Base-by-base conservation (phyloP, 2,797 vertebrate species). In the Gymnodraco acuticeps region DNA sequence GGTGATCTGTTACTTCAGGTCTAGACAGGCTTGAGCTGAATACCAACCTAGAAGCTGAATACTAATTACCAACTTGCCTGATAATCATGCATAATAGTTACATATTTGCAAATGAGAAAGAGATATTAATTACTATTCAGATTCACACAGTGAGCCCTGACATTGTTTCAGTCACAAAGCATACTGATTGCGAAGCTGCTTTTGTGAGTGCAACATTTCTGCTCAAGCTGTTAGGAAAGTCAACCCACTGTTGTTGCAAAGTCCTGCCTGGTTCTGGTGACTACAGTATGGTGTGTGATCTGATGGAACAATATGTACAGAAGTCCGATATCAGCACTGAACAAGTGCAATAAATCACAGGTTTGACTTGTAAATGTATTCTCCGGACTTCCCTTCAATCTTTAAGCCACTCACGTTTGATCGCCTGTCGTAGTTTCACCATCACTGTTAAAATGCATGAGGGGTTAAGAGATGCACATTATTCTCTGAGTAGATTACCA, bases 81-180 rank as follows among this genome's bases (percentile, higher is more conserved):
- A 52, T 70, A 59, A 67, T 67, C n/a, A 63, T 23, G 59, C 63
- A 10, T 23, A 73, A 80, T 33, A 66, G 64, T 51, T 70, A 20
- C 15, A 46, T 12, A 38, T 58, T 31, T 42, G 46, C 46, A 68
- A 73, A 65, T 55, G 51, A 41, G 72, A 70, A 45, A 31, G 64
- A 23, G 2, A 54, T 5, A 68, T 53, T 58, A 75, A 77, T 75
- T 59, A 27, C 64, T 20, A 61, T 72, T 78, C 70, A 82, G 23
- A 63, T 56, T 70, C 38, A 77, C 55, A 64, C 27, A 14, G 33
- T 27, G 62, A 64, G 50, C 61, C 4, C 52, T 19, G 54, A 59
- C 71, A 64, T 64, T 87, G 77, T 76, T 72, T 75, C 56, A 61
- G 42, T 51, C 71, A 27, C 45, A 69, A 80, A 84, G 58, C 65